Base-by-base conservation (phyloP, 2,888 invertebrate species). In the Pelosia muscerda region DNA sequence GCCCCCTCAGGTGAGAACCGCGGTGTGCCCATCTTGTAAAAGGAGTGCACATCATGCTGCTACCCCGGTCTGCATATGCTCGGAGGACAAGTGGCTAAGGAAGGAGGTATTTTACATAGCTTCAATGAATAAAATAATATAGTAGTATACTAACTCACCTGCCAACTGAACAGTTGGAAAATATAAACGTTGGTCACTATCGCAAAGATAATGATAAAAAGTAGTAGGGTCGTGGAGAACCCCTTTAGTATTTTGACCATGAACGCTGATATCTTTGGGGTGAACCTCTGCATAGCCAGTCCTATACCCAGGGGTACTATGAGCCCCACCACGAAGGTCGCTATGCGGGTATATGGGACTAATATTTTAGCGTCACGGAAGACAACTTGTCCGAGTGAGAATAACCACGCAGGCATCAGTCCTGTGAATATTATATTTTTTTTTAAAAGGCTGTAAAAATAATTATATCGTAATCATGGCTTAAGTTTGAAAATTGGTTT, bases 371-470 rank as follows among this genome's bases (percentile, higher is more conserved):
- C 97, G 63, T 96, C 95, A 4, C 95, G 92, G 89, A 98, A 98
- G 68, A 98, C 97, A 56, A 95, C 88, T 81, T 95, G 96, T 0
- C 99, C 99, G 57, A 99, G 95, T 0, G 98, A 98, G 87, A 98
- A 98, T 9, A 98, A 94, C 99, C 99, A 99, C 2, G 98, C 86
- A 0, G 99, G 99, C 96, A 99, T 98, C 94, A 98, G 97, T 56
- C 93, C 97, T 97, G 93, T 2, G 93, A 91, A 73, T 6, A 66
- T 73, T 70, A 65, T 15, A n/a, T 34, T 34, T 8, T n/a, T 2
- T 15, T 49, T 49, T 9, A 19, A 9, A 49, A 49, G 4, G n/a
- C 19, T 19, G 9, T 42, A 42, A 42, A 42, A 19, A 42, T 42
- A 42, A 15, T 42, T 42, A 42, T 3, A 42, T 3, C 3, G 23